A percentile compares a stretch with the other conserved stretches of the same genome.
phyloP scores from a whole-genome alignment of 2,797 vertebrate genomes.

The Typhlichthys subterraneus region DNA sequence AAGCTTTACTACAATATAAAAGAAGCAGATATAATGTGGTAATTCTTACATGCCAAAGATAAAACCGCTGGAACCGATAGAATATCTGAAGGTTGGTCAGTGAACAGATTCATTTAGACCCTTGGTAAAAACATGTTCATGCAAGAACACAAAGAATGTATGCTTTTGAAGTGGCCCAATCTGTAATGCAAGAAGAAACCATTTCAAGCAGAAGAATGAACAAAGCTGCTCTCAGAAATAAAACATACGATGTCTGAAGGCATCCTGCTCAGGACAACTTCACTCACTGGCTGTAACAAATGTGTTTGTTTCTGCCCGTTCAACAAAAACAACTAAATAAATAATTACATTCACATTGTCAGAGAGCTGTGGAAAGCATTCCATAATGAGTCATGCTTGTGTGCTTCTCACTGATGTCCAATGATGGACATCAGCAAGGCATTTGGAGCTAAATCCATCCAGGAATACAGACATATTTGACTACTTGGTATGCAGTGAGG shows the following conservation, averaged over 20 bases:
- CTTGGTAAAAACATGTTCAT: no score
- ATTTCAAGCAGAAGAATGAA: conserved; percentile 25
- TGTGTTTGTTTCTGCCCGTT: conserved; percentile 12
- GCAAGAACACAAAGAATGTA: conserved; percentile 5
- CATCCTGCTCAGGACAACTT: conserved; percentile 13
- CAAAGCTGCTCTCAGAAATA: conserved; percentile 17
- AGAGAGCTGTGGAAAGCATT: conserved; percentile 8
- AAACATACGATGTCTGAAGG: conserved; percentile 28
- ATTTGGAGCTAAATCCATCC: neutral
- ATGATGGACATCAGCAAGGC: neutral
- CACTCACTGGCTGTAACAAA: conserved; percentile 24
- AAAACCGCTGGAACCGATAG: no score
- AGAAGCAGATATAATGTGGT: neutral
- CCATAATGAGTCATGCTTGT: neutral
- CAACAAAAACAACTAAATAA: neutral
- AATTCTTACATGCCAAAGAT: neutral
- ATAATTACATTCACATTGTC: neutral
- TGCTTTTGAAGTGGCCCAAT: conserved; percentile 56
- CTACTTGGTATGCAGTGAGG: neutral
- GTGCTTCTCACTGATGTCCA: conserved; percentile 7
- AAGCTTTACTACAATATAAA: neutral
- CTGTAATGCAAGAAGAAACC: conserved; percentile 27
- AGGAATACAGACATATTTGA: neutral
- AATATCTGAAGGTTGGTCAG: no score
- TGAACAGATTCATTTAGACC: no score